These are phyloP conservation scores for Sarotherodon lohbergeri DNA, from an alignment of 2,113 vertebrate genomes.

Conservation along the genomic window DNA sequence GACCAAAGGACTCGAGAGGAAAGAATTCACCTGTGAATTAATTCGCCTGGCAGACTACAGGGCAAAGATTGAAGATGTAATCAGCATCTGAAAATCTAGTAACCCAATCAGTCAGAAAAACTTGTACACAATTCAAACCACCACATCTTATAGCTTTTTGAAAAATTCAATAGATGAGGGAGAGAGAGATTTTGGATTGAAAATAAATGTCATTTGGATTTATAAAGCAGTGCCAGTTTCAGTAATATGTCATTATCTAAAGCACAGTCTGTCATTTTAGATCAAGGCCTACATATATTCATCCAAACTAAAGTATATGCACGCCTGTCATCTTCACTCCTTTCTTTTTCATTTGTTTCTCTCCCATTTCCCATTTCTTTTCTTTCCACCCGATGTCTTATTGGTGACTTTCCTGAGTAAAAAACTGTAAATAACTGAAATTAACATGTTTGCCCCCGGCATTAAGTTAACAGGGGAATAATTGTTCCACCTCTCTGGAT, in stretches of 20 bases:
- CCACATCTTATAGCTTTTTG: background rate
- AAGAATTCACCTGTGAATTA: constrained; percentile 1
- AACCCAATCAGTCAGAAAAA: background rate
- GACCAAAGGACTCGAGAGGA: constrained; percentile 1
- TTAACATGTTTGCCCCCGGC: background rate
- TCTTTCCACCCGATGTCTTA: background rate
- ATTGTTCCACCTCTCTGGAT: background rate
- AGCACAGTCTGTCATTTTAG: background rate
- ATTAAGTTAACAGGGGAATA: background rate
- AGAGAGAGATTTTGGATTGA: background rate
- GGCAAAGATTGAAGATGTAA: background rate
- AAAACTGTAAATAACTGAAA: background rate
- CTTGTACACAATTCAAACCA: background rate
- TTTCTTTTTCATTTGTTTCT: background rate
- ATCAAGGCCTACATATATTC: background rate
- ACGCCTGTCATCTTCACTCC: background rate
- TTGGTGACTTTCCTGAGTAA: background rate
- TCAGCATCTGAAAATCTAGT: background rate
- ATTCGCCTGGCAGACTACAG: background rate
- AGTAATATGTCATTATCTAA: background rate
- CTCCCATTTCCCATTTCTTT: background rate
- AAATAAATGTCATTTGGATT: background rate
- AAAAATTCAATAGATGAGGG: background rate
- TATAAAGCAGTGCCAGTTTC: background rate
- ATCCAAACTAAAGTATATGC: background rate